Evolutionary conservation across 2,797 vertebrate species (phyloP).

Genomic region (Aselliscus stoliczkanus): DNA sequence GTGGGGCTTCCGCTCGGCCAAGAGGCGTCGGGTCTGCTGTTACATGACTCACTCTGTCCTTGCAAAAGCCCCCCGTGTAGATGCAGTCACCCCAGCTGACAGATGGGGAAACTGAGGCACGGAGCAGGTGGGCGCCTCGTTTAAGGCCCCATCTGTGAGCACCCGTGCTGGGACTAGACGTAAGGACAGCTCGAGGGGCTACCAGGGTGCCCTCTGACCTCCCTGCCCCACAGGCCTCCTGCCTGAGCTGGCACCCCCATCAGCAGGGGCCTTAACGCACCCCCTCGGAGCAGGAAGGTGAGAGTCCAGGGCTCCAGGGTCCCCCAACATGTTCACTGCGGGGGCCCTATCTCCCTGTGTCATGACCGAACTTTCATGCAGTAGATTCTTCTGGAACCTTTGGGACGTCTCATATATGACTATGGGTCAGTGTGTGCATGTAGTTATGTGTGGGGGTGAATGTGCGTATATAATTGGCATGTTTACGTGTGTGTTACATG

Average conservation of each 20-base stretch:
- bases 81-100: no score
- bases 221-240: not conserved
- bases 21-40: no score
- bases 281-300: not conserved
- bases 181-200: not conserved
- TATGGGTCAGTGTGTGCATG: no score
- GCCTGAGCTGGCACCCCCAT: rapidly evolving
- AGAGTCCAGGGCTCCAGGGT: no score
- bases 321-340: no score
- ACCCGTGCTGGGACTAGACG: not conserved
- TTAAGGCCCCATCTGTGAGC: no score
- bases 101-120: no score
- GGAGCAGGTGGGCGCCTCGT: no score
- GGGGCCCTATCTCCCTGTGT: no score
- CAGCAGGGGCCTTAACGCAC: rapidly evolving
- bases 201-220: not conserved
- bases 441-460: rapidly evolving
- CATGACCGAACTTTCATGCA: rapidly evolving
- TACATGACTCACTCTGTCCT: no score
- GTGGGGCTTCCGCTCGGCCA: no score
- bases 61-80: no score
- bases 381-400: not conserved
- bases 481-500: rapidly evolving
- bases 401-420: rapidly evolving
- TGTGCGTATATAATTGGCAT: rapidly evolving